A percentile compares a stretch with the other conserved stretches of the same genome.
These are phyloP conservation scores for Trissolcus basalis DNA, from an alignment of 1,140 invertebrate genomes.

Conservation along the genomic window DNA sequence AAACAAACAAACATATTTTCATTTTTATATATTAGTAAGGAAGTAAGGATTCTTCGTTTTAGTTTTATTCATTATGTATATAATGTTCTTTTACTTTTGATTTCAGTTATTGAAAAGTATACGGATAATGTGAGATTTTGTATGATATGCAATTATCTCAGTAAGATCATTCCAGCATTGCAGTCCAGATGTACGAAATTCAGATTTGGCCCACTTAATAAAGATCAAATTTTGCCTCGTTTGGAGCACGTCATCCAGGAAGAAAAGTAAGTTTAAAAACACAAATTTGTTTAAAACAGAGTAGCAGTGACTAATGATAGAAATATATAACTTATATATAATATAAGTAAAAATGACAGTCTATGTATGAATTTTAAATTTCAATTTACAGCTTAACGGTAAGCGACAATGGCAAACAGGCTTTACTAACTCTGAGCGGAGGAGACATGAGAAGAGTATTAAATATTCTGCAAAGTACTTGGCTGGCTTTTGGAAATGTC, in stretches of 20 bases:
- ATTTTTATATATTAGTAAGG: too few species aligned
- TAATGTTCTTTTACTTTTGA: too few species aligned
- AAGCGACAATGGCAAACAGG: constrained; percentile 93
- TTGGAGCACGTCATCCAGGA: constrained; percentile 89
- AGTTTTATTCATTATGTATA: too few species aligned
- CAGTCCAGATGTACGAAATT: constrained; percentile 99
- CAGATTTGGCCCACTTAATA: constrained; percentile 93
- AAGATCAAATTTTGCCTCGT: constrained; percentile 92
- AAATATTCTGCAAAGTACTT: constrained; percentile 95
- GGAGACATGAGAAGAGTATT: constrained; percentile 99
- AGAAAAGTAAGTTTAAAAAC: constrained; percentile 83
- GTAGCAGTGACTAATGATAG: too few species aligned
- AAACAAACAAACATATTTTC: too few species aligned
- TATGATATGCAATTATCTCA: constrained; percentile 98
- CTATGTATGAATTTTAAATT: too few species aligned
- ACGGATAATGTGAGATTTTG: constrained; percentile 99
- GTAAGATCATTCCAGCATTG: constrained; percentile 98
- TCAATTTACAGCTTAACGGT: constrained; percentile 92
- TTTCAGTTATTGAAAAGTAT: constrained; percentile 97
- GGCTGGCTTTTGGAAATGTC: constrained; percentile 89
- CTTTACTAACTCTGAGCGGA: constrained; percentile 90
- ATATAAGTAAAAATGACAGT: too few species aligned
- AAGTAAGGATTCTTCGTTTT: too few species aligned
- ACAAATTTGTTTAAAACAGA: too few species aligned
- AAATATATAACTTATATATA: too few species aligned